Base-by-base conservation (phyloP, 2,888 invertebrate species). In the Crocallis elinguaria region DNA sequence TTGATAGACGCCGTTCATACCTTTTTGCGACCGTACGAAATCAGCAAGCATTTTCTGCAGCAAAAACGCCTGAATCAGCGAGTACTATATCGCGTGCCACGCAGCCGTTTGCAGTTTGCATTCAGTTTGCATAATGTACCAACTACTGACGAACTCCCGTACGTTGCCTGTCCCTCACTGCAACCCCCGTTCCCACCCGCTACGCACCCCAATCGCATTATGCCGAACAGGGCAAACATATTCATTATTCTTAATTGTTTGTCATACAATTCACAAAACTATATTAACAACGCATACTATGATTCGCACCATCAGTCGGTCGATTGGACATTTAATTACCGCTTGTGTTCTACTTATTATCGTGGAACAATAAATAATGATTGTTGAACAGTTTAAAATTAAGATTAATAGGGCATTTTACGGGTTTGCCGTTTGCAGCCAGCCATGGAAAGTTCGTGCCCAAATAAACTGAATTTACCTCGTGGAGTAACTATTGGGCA, bases 171-270 rank as follows among this genome's bases (percentile, higher is more conserved):
- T 41, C 19, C 43, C 52, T 9, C 43, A 19, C 41, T 49, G 43
- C 44, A 3, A 41, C 11, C n/a, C 14, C 27, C 29, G 21, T 29
- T 38, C 44, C 48, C 36, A 29, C 49, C 29, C 50, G 23, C 54
- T 45, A 35, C 38, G 49, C 58, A 51, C 64, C 57, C 69, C 76
- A 75, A 80, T 79, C 70, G 62, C 69, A 77, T 75, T 75, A 76
- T 62, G 64, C 49, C 65, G 65, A 73, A 73, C 65, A 71, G 58
- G 60, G 64, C 64, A 75, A 76, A 75, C 73, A 73, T 71, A 77
- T 75, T 77, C 75, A 81, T 82, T 78, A 79, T 71, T 67, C 69
- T 73, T 79, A 77, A 79, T 80, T 79, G 75, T 77, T 72, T 75
- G 71, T 68, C 67, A 67, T 73, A 65, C 69, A 71, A 69, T 75